These are phyloP conservation scores for Sinocyclocheilus grahami DNA, from an alignment of 2,113 vertebrate genomes.

Conservation along the genomic window DNA sequence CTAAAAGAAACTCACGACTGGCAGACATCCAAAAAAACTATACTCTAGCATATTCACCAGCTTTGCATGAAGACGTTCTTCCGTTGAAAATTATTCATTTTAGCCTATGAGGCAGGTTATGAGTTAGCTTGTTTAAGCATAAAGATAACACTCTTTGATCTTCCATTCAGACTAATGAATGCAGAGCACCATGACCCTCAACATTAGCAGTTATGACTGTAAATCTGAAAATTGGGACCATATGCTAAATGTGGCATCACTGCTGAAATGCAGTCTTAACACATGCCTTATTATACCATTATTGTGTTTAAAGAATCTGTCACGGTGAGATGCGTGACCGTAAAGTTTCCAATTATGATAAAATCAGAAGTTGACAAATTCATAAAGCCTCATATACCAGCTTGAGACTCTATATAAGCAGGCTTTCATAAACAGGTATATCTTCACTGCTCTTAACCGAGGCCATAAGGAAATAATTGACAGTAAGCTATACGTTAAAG, in stretches of 20 bases:
- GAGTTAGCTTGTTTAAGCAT: background rate
- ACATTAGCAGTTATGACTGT: background rate
- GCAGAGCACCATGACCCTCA: background rate
- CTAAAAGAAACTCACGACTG: background rate
- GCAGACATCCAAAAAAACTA: background rate
- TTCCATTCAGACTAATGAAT: background rate
- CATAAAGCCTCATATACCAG: background rate
- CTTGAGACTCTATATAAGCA: background rate
- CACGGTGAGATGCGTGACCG: background rate
- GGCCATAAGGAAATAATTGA: background rate
- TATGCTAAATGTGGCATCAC: background rate
- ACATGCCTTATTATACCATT: background rate
- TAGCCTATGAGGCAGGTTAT: background rate
- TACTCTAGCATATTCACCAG: background rate
- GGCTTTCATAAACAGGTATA: background rate
- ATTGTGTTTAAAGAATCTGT: background rate
- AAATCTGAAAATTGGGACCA: background rate
- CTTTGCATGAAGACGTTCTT: background rate
- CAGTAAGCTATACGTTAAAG: background rate
- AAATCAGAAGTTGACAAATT: slow-evolving; percentile 11
- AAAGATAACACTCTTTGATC: slow-evolving; percentile 4
- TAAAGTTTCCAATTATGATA: background rate
- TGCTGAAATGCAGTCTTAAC: background rate
- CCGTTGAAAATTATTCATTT: background rate
- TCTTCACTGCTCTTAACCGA: background rate